These are phyloP conservation scores for Hoplodrina blanda DNA, from an alignment of 2,888 invertebrate species.

Conservation along the genomic window DNA sequence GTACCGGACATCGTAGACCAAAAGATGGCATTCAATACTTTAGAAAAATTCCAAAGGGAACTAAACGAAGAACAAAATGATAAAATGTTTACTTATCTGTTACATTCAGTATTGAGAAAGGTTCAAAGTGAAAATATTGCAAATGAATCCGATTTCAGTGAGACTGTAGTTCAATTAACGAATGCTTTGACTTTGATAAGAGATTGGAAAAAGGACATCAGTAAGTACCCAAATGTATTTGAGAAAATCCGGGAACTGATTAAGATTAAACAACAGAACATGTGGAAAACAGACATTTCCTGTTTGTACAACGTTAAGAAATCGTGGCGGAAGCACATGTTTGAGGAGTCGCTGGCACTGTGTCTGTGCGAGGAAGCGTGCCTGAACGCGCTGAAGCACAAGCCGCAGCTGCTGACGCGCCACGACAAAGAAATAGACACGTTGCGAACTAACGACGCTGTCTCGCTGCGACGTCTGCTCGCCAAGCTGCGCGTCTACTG, in stretches of 20 bases:
- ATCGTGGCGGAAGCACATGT: conserved; percentile 76
- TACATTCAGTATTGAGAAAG: conserved; percentile 62
- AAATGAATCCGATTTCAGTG: conserved; percentile 64
- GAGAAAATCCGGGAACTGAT: conserved; percentile 71
- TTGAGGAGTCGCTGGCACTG: conserved; percentile 77
- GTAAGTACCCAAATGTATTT: conserved; percentile 66
- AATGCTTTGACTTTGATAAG: conserved; percentile 68
- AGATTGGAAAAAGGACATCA: conserved; percentile 76
- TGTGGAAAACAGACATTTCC: conserved; percentile 64
- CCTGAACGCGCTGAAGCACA: conserved; percentile 80
- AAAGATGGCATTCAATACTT: conserved; percentile 73
- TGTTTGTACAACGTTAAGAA: conserved; percentile 74
- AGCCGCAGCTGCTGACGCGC: conserved; percentile 71
- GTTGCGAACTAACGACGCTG: conserved; percentile 68
- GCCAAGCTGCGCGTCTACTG: conserved; percentile 80
- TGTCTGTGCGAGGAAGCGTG: conserved; percentile 71
- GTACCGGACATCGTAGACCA: conserved; percentile 77
- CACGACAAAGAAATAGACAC: conserved; percentile 66
- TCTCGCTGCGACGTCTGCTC: conserved; percentile 67
- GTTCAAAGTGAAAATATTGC: conserved; percentile 64
- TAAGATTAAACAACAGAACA: conserved; percentile 67
- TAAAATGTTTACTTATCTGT: conserved; percentile 77
- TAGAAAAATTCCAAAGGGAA: conserved; percentile 67
- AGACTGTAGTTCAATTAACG: conserved; percentile 57
- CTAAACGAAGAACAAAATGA: conserved; percentile 71